Evolutionary conservation across 92 coral and sea anemone species (phyloP), one percentile per base, ranked within the genome.

Genomic region (Blastomussa wellsi): DNA sequence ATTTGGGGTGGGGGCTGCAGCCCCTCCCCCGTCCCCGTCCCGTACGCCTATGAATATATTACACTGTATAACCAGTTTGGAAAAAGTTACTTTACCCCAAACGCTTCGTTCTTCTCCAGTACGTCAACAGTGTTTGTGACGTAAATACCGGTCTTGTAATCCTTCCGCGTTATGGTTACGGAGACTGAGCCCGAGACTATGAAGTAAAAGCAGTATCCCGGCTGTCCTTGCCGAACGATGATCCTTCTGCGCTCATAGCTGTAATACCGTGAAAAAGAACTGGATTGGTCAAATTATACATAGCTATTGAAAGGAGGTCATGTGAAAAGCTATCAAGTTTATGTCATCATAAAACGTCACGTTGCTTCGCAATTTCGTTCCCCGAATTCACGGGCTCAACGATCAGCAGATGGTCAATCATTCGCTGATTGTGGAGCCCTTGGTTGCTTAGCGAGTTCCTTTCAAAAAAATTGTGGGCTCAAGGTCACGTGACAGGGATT

Each of bases 111-210:
- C 76, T 94, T 94, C 90, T 83, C 89, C 81, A 94, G 68, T 11
- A 94, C 92, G 53, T 92, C 98, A 9, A 92, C 98, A 11, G 98
- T 94, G 53, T 78, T 90, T 1, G 98, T 94, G 79, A 92, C 93
- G 74, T 86, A 62, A 0, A 92, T 60, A 14, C 95, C 95, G 2
- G 93, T 94, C 89, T 92, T 94, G 59, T 85, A 81, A 55, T 94
- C 95, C 52, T 80, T 78, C 15, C 95, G 92, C 29, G 92, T 94
- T 36, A 94, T 94, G 1, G 95, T 94, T 79, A 94, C 98, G 79
- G 98, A 94, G 86, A 94, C 98, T 78, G 93, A 89, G 84, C 98
- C 98, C 64, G 98, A 94, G 57, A 94, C 91, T 35, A 94, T 92
- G 57, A 94, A 92, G 83, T 92, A 94, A 72, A 94, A 94, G 62